Percentiles rank a stretch among this genome's conserved stretches.
Evolutionary conservation across 1,140 invertebrate species (phyloP).

Genomic region (Brevipalpus yothersi): DNA sequence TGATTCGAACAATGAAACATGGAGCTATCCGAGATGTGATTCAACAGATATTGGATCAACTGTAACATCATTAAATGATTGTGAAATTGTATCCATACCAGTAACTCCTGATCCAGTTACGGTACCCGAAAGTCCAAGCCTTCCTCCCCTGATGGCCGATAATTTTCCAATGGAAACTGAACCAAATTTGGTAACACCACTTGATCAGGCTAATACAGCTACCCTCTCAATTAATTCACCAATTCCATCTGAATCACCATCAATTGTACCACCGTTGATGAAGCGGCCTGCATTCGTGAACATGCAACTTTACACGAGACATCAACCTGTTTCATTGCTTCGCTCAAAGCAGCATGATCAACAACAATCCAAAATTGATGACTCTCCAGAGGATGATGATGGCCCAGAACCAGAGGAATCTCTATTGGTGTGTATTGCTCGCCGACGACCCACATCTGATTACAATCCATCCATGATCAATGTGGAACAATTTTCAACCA

Average conservation of each 20-base stretch:
- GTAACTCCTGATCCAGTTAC: too few species aligned
- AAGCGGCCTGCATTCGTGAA: neutral
- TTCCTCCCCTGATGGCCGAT: too few species aligned
- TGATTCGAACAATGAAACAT: too few species aligned
- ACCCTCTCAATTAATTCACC: neutral
- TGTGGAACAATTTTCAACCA: conserved; percentile 64
- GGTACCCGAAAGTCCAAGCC: too few species aligned
- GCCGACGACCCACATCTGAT: conserved; percentile 55
- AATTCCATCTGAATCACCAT: neutral
- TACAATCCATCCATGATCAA: conserved; percentile 25
- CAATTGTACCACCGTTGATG: neutral
- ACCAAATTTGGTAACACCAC: too few species aligned
- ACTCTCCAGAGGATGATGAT: neutral
- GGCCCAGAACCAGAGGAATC: conserved; percentile 19
- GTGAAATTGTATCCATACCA: too few species aligned
- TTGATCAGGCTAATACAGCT: neutral
- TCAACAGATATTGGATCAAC: too few species aligned
- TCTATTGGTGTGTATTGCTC: conserved; percentile 49
- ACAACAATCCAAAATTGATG: neutral
- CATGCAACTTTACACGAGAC: neutral
- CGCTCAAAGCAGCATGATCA: neutral
- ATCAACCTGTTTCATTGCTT: too few species aligned
- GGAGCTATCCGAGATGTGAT: too few species aligned
- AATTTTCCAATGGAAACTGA: too few species aligned
- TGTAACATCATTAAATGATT: too few species aligned